Base-by-base conservation (phyloP, 1,140 invertebrate genomes). In the Hirudo medicinalis region DNA sequence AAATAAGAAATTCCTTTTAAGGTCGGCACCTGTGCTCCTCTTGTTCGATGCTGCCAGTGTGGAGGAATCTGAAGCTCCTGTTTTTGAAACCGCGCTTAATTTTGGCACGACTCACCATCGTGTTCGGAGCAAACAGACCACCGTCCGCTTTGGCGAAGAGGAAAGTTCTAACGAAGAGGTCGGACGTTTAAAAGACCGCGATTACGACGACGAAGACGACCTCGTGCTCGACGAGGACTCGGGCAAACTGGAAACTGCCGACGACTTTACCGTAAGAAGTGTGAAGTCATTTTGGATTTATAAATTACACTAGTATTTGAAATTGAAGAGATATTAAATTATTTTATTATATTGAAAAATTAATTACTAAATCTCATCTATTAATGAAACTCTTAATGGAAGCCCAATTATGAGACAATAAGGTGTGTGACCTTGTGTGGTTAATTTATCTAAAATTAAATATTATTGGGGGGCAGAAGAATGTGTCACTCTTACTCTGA, bases 71-170 rank as follows among this genome's bases (percentile, higher is more conserved):
- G 57, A 63, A 13, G 57, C 57, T 22, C 57, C 57, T 20, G 22
- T 32, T 1, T 63, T 25, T 20, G 57, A 63, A 63, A 63, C 57
- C 15, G 57, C 57, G 8, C 22, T 63, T 20, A 22, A 63, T 15
- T 63, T 63, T n/a, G 57, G 57, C 57, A 63, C 57, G 29, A 63
- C 57, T 20, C 57, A 63, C 19, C 57, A 63, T 63, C 57, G 6
- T 15, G 29, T 63, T 63, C 57, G 57, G 29, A 63, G 22, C 22
- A 22, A 32, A 63, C 57, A 13, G 22, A 63, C 57, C 9, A 63
- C 22, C 8, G 57, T 63, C 15, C 8, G 29, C 54, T 25, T 57
- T 20, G 54, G 25, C 15, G 57, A 63, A 13, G 57, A 63, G 29
- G 22, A 6, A 25, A 20, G 22, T 32, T 22, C 57, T 13, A n/a